A percentile compares a stretch with the other conserved stretches of the same genome.
These are phyloP conservation scores for Andrena bicolor DNA, from an alignment of 2,888 invertebrate genomes.

Conservation along the genomic window DNA sequence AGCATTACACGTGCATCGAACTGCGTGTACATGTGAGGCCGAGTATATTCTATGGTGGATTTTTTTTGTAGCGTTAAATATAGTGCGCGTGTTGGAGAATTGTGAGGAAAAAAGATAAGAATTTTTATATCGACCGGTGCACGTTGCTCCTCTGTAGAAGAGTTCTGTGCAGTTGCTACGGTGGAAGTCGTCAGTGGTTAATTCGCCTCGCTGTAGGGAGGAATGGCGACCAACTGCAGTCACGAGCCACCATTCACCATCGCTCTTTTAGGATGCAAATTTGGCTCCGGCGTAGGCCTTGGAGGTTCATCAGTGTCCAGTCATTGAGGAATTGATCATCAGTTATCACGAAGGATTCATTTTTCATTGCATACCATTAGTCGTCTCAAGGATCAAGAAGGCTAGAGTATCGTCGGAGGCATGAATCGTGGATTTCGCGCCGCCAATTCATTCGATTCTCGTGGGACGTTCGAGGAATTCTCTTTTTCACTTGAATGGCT, in stretches of 20 bases:
- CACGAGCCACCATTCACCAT: background rate
- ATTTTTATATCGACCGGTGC: background rate
- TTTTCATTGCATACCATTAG: conserved; percentile 23
- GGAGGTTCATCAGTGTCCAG: conserved; percentile 13
- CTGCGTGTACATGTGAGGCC: too few relatives aligned
- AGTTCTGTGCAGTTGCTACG: background rate
- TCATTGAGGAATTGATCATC: background rate
- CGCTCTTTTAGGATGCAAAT: conserved; percentile 4
- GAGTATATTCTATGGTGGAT: background rate
- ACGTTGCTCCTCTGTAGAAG: background rate
- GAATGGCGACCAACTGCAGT: background rate
- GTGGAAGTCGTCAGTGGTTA: background rate
- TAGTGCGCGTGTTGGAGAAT: background rate
- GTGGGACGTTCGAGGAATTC: background rate
- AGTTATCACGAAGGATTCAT: conserved; percentile 13
- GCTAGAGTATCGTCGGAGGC: background rate
- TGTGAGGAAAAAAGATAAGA: background rate
- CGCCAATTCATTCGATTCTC: background rate
- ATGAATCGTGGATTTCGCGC: background rate
- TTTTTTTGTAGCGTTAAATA: background rate
- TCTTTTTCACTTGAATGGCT: background rate
- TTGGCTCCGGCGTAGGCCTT: conserved; percentile 4
- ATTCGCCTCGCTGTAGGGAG: conserved; percentile 2
- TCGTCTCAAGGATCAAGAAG: background rate
- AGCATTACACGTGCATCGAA: too few relatives aligned